Conservation (phyloP, 2,888 invertebrate species). For the Smittia aterrima region DNA sequence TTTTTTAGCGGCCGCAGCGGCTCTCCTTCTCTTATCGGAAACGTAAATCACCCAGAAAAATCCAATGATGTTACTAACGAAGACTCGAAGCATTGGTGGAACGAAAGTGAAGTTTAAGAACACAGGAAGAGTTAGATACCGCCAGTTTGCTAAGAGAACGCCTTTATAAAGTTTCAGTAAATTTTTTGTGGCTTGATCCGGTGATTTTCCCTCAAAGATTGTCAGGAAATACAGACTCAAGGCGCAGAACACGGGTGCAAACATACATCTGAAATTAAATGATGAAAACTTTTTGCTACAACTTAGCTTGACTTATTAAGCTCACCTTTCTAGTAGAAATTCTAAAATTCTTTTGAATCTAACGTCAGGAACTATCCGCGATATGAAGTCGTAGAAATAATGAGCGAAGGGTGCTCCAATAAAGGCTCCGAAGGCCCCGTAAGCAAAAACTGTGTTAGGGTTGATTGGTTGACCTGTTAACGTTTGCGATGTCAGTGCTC, state of each 20-base stretch:
- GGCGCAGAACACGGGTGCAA: constrained; percentile 69
- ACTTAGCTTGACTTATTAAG: no score
- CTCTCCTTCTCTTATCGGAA: constrained; percentile 64
- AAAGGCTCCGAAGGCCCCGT: constrained; percentile 72
- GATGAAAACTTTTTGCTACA: no score
- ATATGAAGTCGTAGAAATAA: constrained; percentile 68
- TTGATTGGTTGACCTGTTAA: constrained; percentile 62
- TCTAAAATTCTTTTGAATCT: constrained; percentile 59
- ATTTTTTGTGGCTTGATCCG: constrained; percentile 63
- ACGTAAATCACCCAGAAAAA: constrained; percentile 77
- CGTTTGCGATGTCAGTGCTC: constrained; percentile 71
- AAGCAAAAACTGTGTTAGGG: constrained; percentile 68
- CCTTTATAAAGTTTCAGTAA: constrained; percentile 64
- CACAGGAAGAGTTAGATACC: constrained; percentile 72
- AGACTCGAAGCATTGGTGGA: constrained; percentile 74
- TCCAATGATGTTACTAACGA: constrained; percentile 71
- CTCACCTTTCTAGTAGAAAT: constrained; percentile 67
- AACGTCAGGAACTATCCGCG: constrained; percentile 60
- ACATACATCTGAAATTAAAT: no score
- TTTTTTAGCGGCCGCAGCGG: constrained; percentile 40
- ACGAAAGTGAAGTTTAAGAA: constrained; percentile 71
- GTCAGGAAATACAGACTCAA: constrained; percentile 72
- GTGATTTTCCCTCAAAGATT: constrained; percentile 73
- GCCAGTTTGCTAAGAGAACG: constrained; percentile 71
- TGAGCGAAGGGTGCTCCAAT: constrained; percentile 56